Evolutionary conservation across 2,797 vertebrate genomes (phyloP).

Genomic region (Salarias fasciatus): DNA sequence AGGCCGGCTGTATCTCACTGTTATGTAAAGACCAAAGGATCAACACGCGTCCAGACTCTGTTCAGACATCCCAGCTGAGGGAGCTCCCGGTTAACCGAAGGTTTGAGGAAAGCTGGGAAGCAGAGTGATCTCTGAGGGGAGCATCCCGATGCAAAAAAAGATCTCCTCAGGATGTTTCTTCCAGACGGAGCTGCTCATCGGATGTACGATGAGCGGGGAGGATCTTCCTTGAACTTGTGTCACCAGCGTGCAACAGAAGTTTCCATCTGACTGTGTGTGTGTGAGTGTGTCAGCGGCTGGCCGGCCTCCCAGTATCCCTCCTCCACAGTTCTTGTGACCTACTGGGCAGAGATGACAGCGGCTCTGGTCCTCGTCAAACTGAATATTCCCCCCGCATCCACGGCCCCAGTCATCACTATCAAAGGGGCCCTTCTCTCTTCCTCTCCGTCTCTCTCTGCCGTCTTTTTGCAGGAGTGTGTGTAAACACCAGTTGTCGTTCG

Average conservation of each 20-base stretch:
- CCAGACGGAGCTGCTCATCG: constrained; percentile 41
- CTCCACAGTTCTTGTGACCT: constrained; percentile 29
- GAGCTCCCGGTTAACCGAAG: constrained; percentile 37
- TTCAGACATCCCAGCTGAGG: constrained; percentile 3
- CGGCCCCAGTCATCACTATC: constrained; percentile 13
- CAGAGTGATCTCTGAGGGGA: constrained; percentile 8
- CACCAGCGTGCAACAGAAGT: constrained; percentile 22
- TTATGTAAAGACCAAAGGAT: constrained; percentile 38
- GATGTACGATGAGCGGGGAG: constrained; percentile 9
- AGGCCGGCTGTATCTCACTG: constrained; percentile 40
- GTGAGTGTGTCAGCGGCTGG: constrained; percentile 41
- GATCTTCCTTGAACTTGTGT: constrained; percentile 49
- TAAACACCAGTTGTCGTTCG: constrained; percentile 56
- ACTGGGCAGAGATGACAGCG: constrained; percentile 35
- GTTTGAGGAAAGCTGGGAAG: constrained; percentile 27
- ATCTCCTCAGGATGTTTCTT: constrained; percentile 21
- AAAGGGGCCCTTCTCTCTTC: constrained; percentile 11
- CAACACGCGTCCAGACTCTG: constrained; percentile 38
- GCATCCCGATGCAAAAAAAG: constrained; percentile 4
- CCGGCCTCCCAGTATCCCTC: constrained; percentile 37
- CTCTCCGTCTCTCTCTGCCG: not conserved
- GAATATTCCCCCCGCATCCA: constrained; percentile 6
- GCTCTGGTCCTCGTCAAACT: constrained; percentile 62
- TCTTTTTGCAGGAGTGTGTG: constrained; percentile 38
- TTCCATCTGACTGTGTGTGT: constrained; percentile 20